Base-by-base conservation (phyloP, 1,140 invertebrate genomes). In the Drosophila pachea region DNA sequence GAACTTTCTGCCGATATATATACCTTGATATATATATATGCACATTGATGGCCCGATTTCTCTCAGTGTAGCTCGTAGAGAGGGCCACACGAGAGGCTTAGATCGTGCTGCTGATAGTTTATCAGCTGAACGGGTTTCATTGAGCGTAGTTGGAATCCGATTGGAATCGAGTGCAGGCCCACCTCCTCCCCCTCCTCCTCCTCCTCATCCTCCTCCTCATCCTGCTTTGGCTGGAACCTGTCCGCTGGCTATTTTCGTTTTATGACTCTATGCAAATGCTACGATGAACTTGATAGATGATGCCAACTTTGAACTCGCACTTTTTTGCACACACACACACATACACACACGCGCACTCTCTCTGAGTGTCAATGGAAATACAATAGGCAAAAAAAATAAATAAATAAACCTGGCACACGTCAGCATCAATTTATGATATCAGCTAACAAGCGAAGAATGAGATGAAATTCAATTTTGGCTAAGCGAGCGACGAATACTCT, bases 381-480 rank as follows among this genome's bases (percentile, higher is more conserved):
- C 49, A 72, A 69, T 53, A 73, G 7, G 22, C 38, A 55, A 42
- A 11, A 14, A 60, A 22, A 22, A 22, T 2, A 42, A 11, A 14
- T 54, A 22, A 22, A 22, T 2, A 49, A 38, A 67, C 55, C 59
- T 64, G 72, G 47, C 72, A 71, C 78, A 84, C 73, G 81, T 79
- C 79, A 83, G 63, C 68, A 67, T 48, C 48, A 73, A 79, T 73
- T 84, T 76, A 59, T 76, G 73, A 76, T 76, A 74, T 83, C 69
- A 84, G 79, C 65, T 70, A 73, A 8, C 58, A 59, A 73, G 62
- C 62, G 60, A 69, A 48, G 6, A 43, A 29, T 22, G n/a, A 48
- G 22, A 35, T 29, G 40, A 22, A 65, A 9, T 43, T 43, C 43
- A 12, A 42, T 14, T 32, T 49, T 33, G 47, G 2, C n/a, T 12